Conservation (phyloP, 2,797 vertebrate species). For the Arctocebus calabarensis region DNA sequence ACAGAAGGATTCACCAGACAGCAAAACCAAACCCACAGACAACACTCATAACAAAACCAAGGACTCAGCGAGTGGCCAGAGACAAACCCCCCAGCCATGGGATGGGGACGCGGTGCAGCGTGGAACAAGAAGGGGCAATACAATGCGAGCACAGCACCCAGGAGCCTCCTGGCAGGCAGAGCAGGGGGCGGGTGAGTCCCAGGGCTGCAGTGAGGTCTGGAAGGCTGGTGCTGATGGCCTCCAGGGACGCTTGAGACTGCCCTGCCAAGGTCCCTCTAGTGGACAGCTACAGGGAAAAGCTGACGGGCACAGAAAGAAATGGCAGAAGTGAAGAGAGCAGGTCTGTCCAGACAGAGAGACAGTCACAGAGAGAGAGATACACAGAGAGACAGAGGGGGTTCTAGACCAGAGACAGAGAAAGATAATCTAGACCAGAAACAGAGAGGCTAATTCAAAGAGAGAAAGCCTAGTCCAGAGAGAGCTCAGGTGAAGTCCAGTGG, state of each 20-base stretch:
- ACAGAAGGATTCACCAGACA: neutral
- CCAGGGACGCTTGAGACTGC: neutral
- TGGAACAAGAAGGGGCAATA: neutral
- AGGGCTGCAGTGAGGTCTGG: neutral
- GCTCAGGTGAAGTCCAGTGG: rapidly evolving
- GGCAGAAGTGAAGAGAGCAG: neutral
- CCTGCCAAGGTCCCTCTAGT: neutral
- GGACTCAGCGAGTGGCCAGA: too few species aligned
- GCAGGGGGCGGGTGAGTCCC: neutral
- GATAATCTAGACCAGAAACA: too few species aligned
- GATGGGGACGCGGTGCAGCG: rapidly evolving
- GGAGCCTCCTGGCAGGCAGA: neutral
- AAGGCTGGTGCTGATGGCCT: neutral
- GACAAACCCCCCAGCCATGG: neutral
- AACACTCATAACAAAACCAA: neutral
- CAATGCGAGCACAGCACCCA: neutral
- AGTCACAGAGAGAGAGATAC: too few species aligned
- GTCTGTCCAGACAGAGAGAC: too few species aligned
- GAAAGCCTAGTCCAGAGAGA: neutral
- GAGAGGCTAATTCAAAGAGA: neutral
- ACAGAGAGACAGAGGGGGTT: too few species aligned
- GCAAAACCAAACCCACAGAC: neutral
- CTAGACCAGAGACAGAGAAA: too few species aligned
- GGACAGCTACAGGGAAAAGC: neutral
- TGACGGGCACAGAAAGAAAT: neutral